A percentile compares a stretch with the other conserved stretches of the same genome.
Conservation (phyloP, 2,113 vertebrate genomes). For the Dasyornis broadbenti region DNA sequence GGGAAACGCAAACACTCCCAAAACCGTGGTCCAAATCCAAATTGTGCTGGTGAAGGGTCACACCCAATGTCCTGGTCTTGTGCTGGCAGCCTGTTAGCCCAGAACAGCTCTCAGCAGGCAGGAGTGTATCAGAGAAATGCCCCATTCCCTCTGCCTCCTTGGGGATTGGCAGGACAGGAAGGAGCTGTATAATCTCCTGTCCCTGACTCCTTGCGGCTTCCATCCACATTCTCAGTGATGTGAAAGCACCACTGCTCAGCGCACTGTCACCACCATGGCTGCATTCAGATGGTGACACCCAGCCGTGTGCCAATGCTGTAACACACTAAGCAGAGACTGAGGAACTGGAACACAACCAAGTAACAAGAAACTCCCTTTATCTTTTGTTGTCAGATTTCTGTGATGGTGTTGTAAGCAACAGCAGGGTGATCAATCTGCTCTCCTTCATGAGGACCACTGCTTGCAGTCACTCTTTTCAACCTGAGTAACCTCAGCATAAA, state of each 20-base stretch:
- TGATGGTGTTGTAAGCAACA: neutral
- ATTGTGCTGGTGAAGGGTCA: neutral
- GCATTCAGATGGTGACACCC: neutral
- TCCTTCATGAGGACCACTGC: neutral
- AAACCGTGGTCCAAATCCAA: neutral
- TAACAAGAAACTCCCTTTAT: neutral
- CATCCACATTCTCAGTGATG: neutral
- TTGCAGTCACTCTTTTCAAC: neutral
- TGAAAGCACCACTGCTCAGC: neutral
- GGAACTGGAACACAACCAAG: neutral
- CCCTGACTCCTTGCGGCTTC: neutral
- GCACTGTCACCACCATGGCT: neutral
- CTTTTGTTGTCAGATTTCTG: neutral
- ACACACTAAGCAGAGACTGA: neutral
- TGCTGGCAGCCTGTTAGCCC: rapidly evolving
- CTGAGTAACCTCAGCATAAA: neutral
- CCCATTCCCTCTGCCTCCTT: neutral
- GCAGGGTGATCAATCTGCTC: neutral
- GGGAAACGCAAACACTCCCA: neutral
- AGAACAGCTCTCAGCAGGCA: neutral
- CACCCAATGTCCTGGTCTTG: rapidly evolving
- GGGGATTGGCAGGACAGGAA: neutral
- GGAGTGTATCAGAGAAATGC: neutral
- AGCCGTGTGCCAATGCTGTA: neutral
- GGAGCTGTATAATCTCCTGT: neutral